Base-by-base conservation (phyloP, 2,888 invertebrate species). In the Pollenia amentaria region DNA sequence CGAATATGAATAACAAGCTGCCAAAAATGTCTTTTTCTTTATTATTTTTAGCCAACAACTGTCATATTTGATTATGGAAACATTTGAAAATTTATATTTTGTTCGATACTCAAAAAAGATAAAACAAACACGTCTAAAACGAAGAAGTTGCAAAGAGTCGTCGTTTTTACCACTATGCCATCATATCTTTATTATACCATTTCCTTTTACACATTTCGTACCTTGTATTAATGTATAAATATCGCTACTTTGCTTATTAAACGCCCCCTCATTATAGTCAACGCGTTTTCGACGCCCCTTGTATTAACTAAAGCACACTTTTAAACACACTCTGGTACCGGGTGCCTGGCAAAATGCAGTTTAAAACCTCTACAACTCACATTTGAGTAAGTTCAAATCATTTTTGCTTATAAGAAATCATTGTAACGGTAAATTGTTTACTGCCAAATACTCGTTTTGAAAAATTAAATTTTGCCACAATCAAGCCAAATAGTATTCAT, bases 211-310 rank as follows among this genome's bases (percentile, higher is more conserved):
- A 53, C 21, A 67, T 16, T 73, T 57, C 8, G 12, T 44, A 67
- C 55, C 64, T 14, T 57, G n/a, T 44, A 44, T 77, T 81, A 67
- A 67, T 60, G 89, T 91, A 90, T 89, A 90, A 89, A 90, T 90
- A 91, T 90, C 55, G 77, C 90, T 91, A 90, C 90, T 91, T 90
- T 90, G 90, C 89, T 87, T 88, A 86, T 70, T 90, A 88, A 85
- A 90, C 91, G 91, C 91, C 92, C 89, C 76, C 92, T 91, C 92
- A 91, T 92, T 91, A 91, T 88, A 90, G 88, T 89, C 90, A 90
- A 91, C 91, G 91, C 91, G 89, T 89, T 90, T 87, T 81, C 77
- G 89, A 89, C 90, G 90, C 91, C 90, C 89, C 89, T 88, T 81
- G 46, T 69, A 84, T 82, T 78, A 76, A 76, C 73, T 69, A 14